Evolutionary conservation across 2,113 vertebrate species (phyloP), one percentile per base, ranked within the genome.

Genomic region (Pseudolaguvia tuberculata): DNA sequence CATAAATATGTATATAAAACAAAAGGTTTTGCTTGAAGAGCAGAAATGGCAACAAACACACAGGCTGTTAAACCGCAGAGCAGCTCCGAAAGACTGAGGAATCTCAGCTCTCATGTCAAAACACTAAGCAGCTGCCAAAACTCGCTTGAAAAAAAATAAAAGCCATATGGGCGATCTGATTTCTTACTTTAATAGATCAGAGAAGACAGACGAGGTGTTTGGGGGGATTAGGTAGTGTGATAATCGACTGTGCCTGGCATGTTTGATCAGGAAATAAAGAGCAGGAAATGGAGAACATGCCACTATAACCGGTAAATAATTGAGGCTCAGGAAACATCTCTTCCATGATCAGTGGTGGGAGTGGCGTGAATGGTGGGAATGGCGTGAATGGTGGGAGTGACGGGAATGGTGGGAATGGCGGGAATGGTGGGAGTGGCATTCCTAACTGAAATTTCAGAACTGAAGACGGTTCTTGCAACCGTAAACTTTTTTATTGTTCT

Each of bases 81-180:
- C 20, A 39, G 25, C 51, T 25, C 1, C n/a, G n/a, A n/a, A 29
- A 27, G 45, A n/a, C 11, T 7, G 4, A 13, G 27, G 20, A 72
- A 52, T 42, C 31, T 53, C n/a, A 5, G 23, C 47, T 52, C 23
- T 12, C 47, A 42, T 8, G 17, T 31, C 8, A 9, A 23, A 62
- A 21, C 71, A 5, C 12, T 14, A 10, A 4, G 9, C 9, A 15
- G 12, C 47, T 63, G 72, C 27, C 67, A 70, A 21, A 11, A 21
- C 51, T 5, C 53, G 58, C 62, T 53, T 73, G 42, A 51, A 63
- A 29, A 63, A 73, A 35, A 42, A 51, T 73, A 29, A 63, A 73
- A 35, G 55, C 56, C 71, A 58, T 21, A 20, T 23, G 25, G 15
- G 57, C 39, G 72, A 63, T 73, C 58, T 18, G 72, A 50, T 73